Percentiles rank a stretch among this genome's conserved stretches.
phyloP scores from a whole-genome alignment of 2,797 vertebrate genomes.

The Channa striata region DNA sequence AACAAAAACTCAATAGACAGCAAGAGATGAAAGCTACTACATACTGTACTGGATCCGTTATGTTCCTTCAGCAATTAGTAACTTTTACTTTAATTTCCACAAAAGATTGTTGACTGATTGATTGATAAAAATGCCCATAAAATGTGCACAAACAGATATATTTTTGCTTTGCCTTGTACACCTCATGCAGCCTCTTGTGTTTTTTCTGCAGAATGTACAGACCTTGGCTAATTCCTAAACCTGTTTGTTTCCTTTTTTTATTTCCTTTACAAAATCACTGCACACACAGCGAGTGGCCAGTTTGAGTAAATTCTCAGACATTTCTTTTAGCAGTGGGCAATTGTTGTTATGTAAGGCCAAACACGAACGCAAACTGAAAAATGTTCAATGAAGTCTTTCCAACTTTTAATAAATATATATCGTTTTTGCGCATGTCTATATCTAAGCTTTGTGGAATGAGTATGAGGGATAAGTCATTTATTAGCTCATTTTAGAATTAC shows the following conservation, averaged over 20 bases:
- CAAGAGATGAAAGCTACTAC: neutral
- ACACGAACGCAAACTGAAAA: neutral
- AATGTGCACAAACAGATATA: neutral
- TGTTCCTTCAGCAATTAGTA: neutral
- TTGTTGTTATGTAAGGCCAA: neutral
- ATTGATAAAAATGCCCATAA: neutral
- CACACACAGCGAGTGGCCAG: conserved; percentile 4
- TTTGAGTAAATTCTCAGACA: neutral
- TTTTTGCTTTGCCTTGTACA: too few relatives aligned
- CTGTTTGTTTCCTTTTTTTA: neutral
- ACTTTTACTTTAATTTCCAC: neutral
- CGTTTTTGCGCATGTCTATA: conserved; percentile 24
- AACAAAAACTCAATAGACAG: neutral
- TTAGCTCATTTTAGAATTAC: conserved; percentile 21
- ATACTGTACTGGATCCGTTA: neutral
- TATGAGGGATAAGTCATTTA: conserved; percentile 15
- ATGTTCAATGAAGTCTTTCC: neutral
- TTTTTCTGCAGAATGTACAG: conserved; percentile 20
- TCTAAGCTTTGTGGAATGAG: conserved; percentile 4
- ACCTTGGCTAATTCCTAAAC: neutral
- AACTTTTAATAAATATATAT: neutral
- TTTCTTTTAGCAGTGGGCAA: neutral
- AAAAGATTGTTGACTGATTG: neutral
- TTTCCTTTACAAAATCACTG: conserved; percentile 8
- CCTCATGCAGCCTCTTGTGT: neutral